phyloP scores from a whole-genome alignment of 2,113 vertebrate genomes.

The Stomatorhinus ivindoensis region DNA sequence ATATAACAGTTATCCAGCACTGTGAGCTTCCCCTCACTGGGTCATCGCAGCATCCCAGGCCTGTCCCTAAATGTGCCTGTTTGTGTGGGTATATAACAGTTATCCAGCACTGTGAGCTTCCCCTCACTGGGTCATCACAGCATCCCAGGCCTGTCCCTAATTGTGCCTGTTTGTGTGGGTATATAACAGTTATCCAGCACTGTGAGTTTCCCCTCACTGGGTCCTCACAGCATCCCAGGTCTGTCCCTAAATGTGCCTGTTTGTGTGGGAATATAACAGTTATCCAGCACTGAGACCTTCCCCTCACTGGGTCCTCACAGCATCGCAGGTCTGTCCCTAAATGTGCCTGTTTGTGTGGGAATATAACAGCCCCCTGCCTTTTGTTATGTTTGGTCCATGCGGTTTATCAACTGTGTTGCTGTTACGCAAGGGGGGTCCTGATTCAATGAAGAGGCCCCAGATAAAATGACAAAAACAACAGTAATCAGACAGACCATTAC shows the following conservation, averaged over 20 bases:
- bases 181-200: not conserved
- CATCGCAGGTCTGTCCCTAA: too few species aligned
- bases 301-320: too few species aligned
- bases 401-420: not conserved
- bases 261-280: not conserved
- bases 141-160: not conserved
- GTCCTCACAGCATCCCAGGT: not conserved
- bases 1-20: too few species aligned
- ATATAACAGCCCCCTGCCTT: not conserved
- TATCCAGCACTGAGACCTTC: too few species aligned
- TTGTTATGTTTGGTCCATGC: not conserved
- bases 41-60: too few species aligned
- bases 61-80: too few species aligned
- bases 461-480: not conserved
- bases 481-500: not conserved
- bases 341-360: not conserved
- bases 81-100: too few species aligned
- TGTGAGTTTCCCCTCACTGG: not conserved
- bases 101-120: not conserved
- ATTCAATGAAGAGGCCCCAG: not conserved
- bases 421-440: not conserved
- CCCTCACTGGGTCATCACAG: not conserved
- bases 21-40: too few species aligned
- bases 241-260: not conserved
- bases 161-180: too few species aligned